A percentile compares a stretch with the other conserved stretches of the same genome.
phyloP scores from a whole-genome alignment of 2,888 invertebrate species.

The Luperina nickerlii region DNA sequence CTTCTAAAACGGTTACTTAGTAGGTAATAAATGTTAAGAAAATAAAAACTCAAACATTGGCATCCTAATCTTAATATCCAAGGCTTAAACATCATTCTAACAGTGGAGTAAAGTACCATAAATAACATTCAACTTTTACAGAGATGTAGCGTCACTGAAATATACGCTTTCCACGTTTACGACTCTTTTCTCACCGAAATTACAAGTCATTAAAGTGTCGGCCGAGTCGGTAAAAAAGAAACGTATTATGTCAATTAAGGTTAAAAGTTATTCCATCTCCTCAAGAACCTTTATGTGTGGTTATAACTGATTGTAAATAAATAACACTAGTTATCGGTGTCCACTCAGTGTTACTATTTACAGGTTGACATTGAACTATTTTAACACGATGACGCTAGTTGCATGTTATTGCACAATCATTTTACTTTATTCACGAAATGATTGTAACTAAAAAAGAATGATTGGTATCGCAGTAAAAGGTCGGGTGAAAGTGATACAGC shows the following conservation, averaged over 20 bases:
- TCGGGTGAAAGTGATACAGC: conserved; percentile 71
- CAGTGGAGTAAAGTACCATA: conserved; percentile 8
- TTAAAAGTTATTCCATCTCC: conserved; percentile 16
- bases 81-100: conserved; percentile 10
- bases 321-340: conserved; percentile 34
- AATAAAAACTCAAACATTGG: conserved; percentile 1
- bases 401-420: conserved; percentile 43
- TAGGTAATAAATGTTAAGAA: conserved; percentile 21
- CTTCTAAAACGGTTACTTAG: conserved; percentile 14
- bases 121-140: conserved; percentile 31
- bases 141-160: conserved; percentile 18
- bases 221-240: conserved; percentile 1
- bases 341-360: conserved; percentile 8
- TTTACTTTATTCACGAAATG: conserved; percentile 19
- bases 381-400: conserved; percentile 33
- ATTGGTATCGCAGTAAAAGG: conserved; percentile 53
- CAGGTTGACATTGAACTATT: conserved; percentile 41
- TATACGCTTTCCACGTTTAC: conserved; percentile 14
- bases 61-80: conserved; percentile 15
- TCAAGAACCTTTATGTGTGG: conserved; percentile 24
- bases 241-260: conserved; percentile 35
- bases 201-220: conserved; percentile 25
- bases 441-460: conserved; percentile 37
- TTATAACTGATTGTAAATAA: conserved; percentile 39
- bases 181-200: conserved; percentile 22